Base-by-base conservation (phyloP, 2,797 vertebrate genomes). In the Threskiornis aethiopicus region DNA sequence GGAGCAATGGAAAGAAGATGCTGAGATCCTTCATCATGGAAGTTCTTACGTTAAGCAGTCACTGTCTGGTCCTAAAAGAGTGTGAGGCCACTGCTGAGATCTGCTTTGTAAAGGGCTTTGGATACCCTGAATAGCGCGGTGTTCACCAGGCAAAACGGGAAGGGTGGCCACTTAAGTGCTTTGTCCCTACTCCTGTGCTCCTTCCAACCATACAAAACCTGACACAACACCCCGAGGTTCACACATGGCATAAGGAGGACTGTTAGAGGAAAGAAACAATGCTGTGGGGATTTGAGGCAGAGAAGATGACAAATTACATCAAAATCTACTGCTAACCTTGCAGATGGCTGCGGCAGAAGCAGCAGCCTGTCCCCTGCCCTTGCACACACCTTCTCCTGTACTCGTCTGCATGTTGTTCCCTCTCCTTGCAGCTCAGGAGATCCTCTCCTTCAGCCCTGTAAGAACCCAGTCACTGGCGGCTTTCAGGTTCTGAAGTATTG, bases 161-260 rank as follows among this genome's bases (percentile, higher is more conserved):
- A 18, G 16, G 15, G 19, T 2, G 2, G 26, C 26, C 4, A 1
- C 49, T 14, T 16, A 46, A 28, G 35, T 58, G 61, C 46, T 42
- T 89, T 7, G 3, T 77, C 22, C 46, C 31, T 64, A 5, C 28
- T 59, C 25, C 21, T 26, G 13, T 75, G 4, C 13, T 70, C 6
- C 52, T 64, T 58, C 41, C 49, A 39, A 3, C 25, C 37, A 73
- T 54, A n/a, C 0, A 3, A 58, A 89, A 73, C 42, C 18, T 87
- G n/a, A 35, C 0, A 0, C 42, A 57, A 20, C 46, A 44, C 15
- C 29, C 7, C 1, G 2, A 76, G 28, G 19, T 44, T 82, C 21
- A 26, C 18, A 9, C 0, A 0, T 33, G 28, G 17, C 29, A 3
- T 12, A 18, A 35, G 21, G 41, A 57, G 31, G 11, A 16, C n/a